A percentile compares a stretch with the other conserved stretches of the same genome.
Conservation (phyloP, 1,140 invertebrate genomes). For the Antheraea pernyi region DNA sequence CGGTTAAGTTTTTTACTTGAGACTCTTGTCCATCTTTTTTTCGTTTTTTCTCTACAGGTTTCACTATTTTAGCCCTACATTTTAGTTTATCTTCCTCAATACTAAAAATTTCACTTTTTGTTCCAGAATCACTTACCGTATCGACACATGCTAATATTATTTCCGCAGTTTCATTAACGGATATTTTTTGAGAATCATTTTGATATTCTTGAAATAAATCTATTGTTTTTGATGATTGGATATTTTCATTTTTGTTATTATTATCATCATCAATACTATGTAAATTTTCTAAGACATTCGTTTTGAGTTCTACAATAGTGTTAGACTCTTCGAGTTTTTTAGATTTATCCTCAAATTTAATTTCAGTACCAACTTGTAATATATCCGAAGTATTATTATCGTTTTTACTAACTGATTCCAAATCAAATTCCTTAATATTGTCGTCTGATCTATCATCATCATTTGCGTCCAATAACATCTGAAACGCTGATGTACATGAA, state of each 20-base stretch:
- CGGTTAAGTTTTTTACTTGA: not conserved
- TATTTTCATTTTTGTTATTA: no score
- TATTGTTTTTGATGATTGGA: no score
- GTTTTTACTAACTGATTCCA: not conserved
- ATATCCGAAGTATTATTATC: constrained; percentile 15
- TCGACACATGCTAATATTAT: no score
- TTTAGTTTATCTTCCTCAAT: constrained; percentile 25
- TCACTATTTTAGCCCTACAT: constrained; percentile 56
- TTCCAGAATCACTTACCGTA: no score
- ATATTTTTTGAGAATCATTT: no score
- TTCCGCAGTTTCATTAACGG: no score
- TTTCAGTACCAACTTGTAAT: constrained; percentile 1
- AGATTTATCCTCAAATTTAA: constrained; percentile 9
- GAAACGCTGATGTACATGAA: constrained; percentile 50
- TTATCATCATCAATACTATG: no score
- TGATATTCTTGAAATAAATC: no score
- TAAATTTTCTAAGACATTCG: no score
- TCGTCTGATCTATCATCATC: constrained; percentile 21
- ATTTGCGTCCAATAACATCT: constrained; percentile 34
- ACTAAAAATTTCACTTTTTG: not conserved
- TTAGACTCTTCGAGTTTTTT: not conserved
- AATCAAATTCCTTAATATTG: not conserved
- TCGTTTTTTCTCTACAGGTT: constrained; percentile 57
- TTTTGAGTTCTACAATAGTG: no score
- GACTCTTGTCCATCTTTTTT: constrained; percentile 36